Evolutionary conservation across 1,140 invertebrate genomes (phyloP).

Genomic region (Leptoteleia sp.): DNA sequence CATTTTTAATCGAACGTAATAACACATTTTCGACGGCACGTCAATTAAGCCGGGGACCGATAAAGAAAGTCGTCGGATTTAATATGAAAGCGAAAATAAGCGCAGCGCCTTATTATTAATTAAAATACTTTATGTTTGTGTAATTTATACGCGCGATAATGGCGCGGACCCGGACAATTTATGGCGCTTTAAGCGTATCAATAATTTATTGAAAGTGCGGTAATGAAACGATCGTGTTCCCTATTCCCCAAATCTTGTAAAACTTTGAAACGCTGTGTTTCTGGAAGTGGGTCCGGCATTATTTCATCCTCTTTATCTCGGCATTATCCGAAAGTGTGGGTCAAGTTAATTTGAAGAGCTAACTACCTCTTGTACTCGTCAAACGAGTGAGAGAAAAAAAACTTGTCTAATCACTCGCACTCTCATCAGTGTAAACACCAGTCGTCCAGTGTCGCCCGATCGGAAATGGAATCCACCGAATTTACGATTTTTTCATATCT

Average conservation of each 20-base stretch:
- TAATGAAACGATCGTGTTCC: slow-evolving; percentile 63
- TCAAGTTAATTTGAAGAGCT: slow-evolving; percentile 66
- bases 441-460: slow-evolving; percentile 45
- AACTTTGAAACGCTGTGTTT: slow-evolving; percentile 62
- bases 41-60: slow-evolving; percentile 56
- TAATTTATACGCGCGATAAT: slow-evolving; percentile 57
- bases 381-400: slow-evolving; percentile 58
- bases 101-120: slow-evolving; percentile 59
- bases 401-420: slow-evolving; percentile 68
- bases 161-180: slow-evolving; percentile 47
- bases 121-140: slow-evolving; percentile 58
- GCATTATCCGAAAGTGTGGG: slow-evolving; percentile 59
- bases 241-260: slow-evolving; percentile 63
- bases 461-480: slow-evolving; percentile 56
- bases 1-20: slow-evolving; percentile 60
- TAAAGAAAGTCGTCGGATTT: slow-evolving; percentile 60
- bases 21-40: slow-evolving; percentile 55
- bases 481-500: slow-evolving; percentile 67
- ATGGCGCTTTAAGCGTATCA: slow-evolving; percentile 54
- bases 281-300: slow-evolving; percentile 54
- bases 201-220: slow-evolving; percentile 61
- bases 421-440: slow-evolving; percentile 65
- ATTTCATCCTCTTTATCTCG: slow-evolving; percentile 62
- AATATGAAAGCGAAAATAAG: slow-evolving; percentile 38
- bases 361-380: slow-evolving; percentile 65